A percentile compares a stretch with the other conserved stretches of the same genome.
These are phyloP conservation scores for Lycia hirtaria DNA, from an alignment of 2,888 invertebrate genomes.

Conservation along the genomic window DNA sequence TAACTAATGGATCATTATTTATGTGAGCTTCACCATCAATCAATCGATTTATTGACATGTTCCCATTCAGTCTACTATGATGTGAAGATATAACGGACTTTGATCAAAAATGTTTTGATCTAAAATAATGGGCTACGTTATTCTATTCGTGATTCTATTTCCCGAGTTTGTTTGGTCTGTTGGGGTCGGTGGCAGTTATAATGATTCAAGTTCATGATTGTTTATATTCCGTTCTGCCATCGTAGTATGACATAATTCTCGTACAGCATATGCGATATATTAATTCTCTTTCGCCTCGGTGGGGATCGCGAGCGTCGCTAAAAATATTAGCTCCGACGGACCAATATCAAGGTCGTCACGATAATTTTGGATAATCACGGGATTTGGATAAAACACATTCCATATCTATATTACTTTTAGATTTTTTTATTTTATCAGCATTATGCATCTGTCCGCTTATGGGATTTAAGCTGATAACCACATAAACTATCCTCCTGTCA, in stretches of 20 bases:
- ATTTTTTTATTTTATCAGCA: not conserved
- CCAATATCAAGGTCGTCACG: conserved; percentile 74
- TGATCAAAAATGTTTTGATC: no score
- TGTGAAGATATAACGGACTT: no score
- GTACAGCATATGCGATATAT: conserved; percentile 60
- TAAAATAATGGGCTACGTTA: not conserved
- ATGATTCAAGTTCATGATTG: conserved; percentile 51
- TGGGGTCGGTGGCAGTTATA: conserved; percentile 35
- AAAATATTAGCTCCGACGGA: conserved; percentile 73
- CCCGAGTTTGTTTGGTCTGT: conserved; percentile 6
- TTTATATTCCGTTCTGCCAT: conserved; percentile 53
- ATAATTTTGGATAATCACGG: conserved; percentile 54
- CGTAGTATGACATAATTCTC: conserved; percentile 64
- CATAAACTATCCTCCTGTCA: no score
- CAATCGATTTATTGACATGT: conserved; percentile 8
- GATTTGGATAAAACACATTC: conserved; percentile 34
- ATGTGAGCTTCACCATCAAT: conserved; percentile 2
- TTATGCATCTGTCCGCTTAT: not conserved
- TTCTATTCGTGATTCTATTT: not conserved
- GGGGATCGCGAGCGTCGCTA: conserved; percentile 68
- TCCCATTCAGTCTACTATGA: conserved; percentile 1
- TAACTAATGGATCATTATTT: not conserved
- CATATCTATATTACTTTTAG: conserved; percentile 18
- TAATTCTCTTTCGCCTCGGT: conserved; percentile 67
- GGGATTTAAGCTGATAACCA: not conserved